Evolutionary conservation across 2,797 vertebrate genomes (phyloP).

Genomic region (Pterois miles): DNA sequence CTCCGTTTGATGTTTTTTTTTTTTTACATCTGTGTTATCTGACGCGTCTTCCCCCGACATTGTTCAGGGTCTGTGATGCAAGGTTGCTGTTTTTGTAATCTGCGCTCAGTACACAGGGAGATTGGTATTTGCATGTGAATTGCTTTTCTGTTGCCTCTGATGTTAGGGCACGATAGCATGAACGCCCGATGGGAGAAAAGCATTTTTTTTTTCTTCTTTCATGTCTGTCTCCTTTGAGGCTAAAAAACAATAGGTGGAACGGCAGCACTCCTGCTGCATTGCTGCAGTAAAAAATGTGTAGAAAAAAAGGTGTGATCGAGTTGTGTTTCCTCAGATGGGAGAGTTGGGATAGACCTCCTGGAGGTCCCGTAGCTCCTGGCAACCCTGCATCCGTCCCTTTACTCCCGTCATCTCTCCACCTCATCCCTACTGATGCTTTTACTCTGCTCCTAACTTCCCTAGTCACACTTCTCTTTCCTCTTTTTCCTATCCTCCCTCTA

Average conservation of each 20-base stretch:
- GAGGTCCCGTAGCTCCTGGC: slow-evolving; percentile 38
- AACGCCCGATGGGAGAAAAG: slow-evolving; percentile 37
- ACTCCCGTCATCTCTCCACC: slow-evolving; percentile 9
- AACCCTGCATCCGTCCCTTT: background rate
- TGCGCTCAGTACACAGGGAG: slow-evolving; percentile 53
- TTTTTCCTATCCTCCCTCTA: slow-evolving; percentile 31
- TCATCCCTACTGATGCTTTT: slow-evolving; percentile 18
- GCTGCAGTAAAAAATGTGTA: slow-evolving; percentile 48
- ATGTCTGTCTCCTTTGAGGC: slow-evolving; percentile 55
- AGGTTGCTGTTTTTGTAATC: slow-evolving; percentile 70
- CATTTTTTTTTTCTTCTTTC: slow-evolving; percentile 29
- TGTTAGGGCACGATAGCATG: slow-evolving; percentile 55
- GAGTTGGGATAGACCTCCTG: slow-evolving; percentile 50
- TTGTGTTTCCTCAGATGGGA: slow-evolving; percentile 27
- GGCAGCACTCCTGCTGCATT: slow-evolving; percentile 42
- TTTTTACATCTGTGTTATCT: slow-evolving; percentile 61
- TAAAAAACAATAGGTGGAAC: slow-evolving; percentile 36
- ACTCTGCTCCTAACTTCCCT: slow-evolving; percentile 40
- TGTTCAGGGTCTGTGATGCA: slow-evolving; percentile 66
- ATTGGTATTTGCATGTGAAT: slow-evolving; percentile 76
- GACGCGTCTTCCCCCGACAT: slow-evolving; percentile 45
- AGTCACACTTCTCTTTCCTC: slow-evolving; percentile 41
- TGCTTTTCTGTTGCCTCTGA: slow-evolving; percentile 72
- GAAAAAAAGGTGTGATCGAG: background rate
- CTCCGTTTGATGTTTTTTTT: slow-evolving; percentile 56